These are phyloP conservation scores for Monarcha castaneiventris DNA, from an alignment of 2,113 vertebrate genomes.

Conservation along the genomic window DNA sequence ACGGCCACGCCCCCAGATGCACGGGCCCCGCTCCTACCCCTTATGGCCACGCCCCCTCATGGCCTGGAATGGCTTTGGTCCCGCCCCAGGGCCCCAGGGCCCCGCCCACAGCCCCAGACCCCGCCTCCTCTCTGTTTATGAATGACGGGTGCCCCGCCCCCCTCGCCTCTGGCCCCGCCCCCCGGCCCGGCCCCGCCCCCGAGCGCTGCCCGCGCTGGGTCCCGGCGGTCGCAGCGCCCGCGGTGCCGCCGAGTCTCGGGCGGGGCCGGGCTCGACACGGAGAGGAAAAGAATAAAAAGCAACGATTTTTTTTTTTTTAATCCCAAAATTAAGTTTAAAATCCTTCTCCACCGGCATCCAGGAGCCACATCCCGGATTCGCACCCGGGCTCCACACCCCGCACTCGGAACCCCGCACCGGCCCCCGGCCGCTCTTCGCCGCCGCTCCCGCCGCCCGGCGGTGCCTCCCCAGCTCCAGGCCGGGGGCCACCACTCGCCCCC, in stretches of 20 bases:
- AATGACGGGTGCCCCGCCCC: neutral
- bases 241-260: neutral
- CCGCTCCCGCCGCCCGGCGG: neutral
- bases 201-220: neutral
- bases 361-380: neutral
- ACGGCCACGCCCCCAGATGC: too few relatives aligned
- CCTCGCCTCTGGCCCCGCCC: neutral
- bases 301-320: too few relatives aligned
- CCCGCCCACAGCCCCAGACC: too few relatives aligned
- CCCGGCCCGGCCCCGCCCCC: neutral
- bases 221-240: neutral
- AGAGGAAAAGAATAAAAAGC: neutral
- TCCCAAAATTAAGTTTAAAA: neutral
- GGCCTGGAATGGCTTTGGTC: too few relatives aligned
- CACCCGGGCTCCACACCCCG: neutral
- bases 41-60: too few relatives aligned
- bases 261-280: neutral
- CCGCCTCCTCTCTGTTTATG: neutral
- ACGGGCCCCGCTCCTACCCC: too few relatives aligned
- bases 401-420: neutral
- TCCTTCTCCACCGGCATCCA: too few relatives aligned
- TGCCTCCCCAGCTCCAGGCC: neutral
- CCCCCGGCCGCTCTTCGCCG: neutral
- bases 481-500: neutral
- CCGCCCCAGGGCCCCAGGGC: too few relatives aligned